A percentile compares a stretch with the other conserved stretches of the same genome.
Conservation (phyloP, 1,140 invertebrate species). For the Psix sp. region DNA sequence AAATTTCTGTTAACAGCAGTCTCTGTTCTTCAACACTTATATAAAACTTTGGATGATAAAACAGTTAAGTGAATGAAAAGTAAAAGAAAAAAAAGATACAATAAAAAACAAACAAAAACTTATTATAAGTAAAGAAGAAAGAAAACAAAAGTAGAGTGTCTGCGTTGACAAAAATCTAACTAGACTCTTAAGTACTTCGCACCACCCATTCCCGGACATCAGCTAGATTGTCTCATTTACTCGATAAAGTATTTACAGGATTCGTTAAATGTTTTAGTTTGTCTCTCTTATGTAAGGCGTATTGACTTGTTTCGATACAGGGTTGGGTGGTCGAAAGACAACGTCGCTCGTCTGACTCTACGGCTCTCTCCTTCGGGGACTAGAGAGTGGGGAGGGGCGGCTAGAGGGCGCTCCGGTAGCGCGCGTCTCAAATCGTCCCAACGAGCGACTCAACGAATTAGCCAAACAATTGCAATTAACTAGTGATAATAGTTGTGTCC, state of each 20-base stretch:
- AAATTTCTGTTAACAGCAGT: no score
- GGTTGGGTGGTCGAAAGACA: conserved; percentile 38
- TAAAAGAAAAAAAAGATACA: background rate
- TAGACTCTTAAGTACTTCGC: conserved; percentile 39
- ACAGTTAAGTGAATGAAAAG: no score
- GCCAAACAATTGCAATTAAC: conserved; percentile 29
- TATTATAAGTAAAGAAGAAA: conserved; percentile 1
- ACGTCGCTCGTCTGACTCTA: background rate
- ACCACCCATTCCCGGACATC: conserved; percentile 45
- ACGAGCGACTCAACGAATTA: conserved; percentile 8
- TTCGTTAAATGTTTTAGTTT: conserved; percentile 35
- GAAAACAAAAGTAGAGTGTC: conserved; percentile 8
- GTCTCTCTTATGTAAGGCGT: conserved; percentile 42
- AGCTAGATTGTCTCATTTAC: conserved; percentile 53
- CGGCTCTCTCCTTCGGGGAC: conserved; percentile 16
- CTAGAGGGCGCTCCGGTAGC: conserved; percentile 20
- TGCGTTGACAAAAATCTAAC: conserved; percentile 25
- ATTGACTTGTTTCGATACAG: conserved; percentile 48
- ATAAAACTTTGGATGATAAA: no score
- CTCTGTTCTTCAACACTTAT: no score
- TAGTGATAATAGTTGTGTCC: conserved; percentile 34
- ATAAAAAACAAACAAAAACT: background rate
- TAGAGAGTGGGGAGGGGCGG: conserved; percentile 14
- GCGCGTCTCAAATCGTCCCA: conserved; percentile 32
- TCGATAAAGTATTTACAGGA: conserved; percentile 50